Evolutionary conservation across 2,888 invertebrate species (phyloP).

Genomic region (Brassicogethes aeneus): DNA sequence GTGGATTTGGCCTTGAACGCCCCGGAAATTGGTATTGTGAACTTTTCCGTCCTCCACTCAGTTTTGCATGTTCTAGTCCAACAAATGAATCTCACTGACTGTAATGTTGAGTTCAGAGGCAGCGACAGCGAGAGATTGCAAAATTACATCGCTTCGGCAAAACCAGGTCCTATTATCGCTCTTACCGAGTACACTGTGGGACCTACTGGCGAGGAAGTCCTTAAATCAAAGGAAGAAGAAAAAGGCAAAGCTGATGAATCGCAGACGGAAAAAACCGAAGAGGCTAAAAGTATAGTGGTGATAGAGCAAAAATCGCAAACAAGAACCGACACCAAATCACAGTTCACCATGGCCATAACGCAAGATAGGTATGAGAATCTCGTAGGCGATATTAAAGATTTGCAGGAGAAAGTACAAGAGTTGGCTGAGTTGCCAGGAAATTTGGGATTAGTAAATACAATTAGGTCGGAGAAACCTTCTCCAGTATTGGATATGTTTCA

Average conservation of each 20-base stretch:
- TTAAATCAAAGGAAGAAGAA: conserved; percentile 12
- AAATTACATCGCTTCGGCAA: conserved; percentile 33
- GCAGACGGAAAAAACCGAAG: conserved; percentile 13
- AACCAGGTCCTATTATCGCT: conserved; percentile 32
- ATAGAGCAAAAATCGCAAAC: conserved; percentile 19
- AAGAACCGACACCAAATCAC: no score
- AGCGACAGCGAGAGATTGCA: conserved; percentile 43
- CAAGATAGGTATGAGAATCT: conserved; percentile 32
- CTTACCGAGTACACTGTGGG: conserved; percentile 34
- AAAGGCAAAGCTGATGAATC: conserved; percentile 20
- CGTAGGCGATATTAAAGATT: conserved; percentile 34
- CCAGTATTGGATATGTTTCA: conserved; percentile 55
- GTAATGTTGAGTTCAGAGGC: conserved; percentile 54
- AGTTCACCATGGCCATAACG: conserved; percentile 29
- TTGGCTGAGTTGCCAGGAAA: conserved; percentile 38
- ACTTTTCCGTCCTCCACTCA: conserved; percentile 65
- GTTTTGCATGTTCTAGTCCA: conserved; percentile 60
- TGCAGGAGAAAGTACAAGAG: conserved; percentile 36
- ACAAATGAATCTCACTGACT: conserved; percentile 47
- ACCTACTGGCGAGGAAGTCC: conserved; percentile 17
- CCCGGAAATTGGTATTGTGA: conserved; percentile 67
- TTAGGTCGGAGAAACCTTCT: conserved; percentile 20
- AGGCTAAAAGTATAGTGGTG: conserved; percentile 16
- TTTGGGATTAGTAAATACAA: conserved; percentile 38
- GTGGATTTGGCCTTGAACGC: conserved; percentile 66